Percentiles rank a stretch among this genome's conserved stretches.
Evolutionary conservation across 2,797 vertebrate species (phyloP).

Genomic region (Siniperca obscura): DNA sequence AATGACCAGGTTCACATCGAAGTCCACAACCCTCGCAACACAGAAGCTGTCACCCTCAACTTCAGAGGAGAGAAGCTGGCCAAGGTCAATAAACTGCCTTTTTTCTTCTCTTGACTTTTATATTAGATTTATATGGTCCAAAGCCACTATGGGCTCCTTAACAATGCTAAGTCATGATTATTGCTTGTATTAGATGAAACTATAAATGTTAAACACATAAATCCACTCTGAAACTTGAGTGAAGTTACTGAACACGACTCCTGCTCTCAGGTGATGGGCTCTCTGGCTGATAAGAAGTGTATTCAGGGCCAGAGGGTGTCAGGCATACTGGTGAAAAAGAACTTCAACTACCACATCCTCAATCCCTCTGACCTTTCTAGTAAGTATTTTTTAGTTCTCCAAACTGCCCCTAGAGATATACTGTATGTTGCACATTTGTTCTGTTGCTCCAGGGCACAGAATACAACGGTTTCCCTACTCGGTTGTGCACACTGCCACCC

Average conservation of each 20-base stretch:
- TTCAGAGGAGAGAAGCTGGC: constrained; percentile 98
- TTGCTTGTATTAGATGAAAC: background rate
- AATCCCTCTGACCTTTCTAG: constrained; percentile 95
- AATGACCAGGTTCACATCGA: constrained; percentile 96
- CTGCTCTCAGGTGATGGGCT: constrained; percentile 92
- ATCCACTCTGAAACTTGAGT: background rate
- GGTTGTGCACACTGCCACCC: background rate
- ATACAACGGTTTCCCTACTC: background rate
- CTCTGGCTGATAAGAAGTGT: constrained; percentile 94
- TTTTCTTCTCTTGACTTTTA: background rate
- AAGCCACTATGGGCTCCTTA: background rate
- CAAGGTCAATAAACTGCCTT: constrained; percentile 85
- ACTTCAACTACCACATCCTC: constrained; percentile 98
- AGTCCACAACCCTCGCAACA: constrained; percentile 97
- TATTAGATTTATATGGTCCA: background rate
- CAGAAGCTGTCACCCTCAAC: constrained; percentile 95
- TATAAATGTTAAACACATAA: background rate
- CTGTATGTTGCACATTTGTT: background rate
- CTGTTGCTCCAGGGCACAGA: background rate
- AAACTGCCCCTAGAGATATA: background rate
- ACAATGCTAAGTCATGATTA: background rate
- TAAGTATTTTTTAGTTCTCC: constrained; percentile 76
- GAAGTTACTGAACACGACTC: background rate
- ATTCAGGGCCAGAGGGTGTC: constrained; percentile 94
- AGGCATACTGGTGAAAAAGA: constrained; percentile 97